phyloP scores from a whole-genome alignment of 2,113 vertebrate species.

The Alexandromys fortis region DNA sequence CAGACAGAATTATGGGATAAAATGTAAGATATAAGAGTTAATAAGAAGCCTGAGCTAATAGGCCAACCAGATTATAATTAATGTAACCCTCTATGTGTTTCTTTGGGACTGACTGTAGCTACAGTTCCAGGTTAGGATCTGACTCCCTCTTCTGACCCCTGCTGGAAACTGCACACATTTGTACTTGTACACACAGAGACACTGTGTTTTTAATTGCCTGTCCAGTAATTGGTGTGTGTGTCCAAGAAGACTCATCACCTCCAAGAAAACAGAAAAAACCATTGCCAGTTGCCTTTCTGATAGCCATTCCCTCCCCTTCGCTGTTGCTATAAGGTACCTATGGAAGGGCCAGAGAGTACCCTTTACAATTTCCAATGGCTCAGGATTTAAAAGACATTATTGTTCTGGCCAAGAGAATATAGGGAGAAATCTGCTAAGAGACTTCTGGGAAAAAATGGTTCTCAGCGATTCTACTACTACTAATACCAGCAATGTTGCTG shows the following conservation, averaged over 20 bases:
- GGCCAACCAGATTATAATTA: too few species aligned
- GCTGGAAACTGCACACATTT: background rate
- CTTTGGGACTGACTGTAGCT: background rate
- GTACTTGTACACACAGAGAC: background rate
- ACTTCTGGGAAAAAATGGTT: background rate
- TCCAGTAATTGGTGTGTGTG: background rate
- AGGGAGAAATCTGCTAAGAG: background rate
- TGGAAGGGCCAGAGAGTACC: background rate
- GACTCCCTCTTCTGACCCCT: background rate
- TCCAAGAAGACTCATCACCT: background rate
- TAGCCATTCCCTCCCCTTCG: background rate
- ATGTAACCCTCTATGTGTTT: too few species aligned
- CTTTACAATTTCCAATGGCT: conserved; percentile 6
- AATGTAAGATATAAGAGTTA: too few species aligned
- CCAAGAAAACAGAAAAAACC: background rate
- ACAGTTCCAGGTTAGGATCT: background rate
- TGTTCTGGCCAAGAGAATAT: background rate
- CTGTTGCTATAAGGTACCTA: background rate
- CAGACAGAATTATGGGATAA: too few species aligned
- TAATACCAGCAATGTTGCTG: background rate
- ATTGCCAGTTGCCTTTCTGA: background rate
- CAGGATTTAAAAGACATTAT: background rate
- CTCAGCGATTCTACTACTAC: background rate
- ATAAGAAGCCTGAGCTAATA: too few species aligned
- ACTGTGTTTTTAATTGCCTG: background rate